Percentiles rank a stretch among this genome's conserved stretches.
These are phyloP conservation scores for Meganola albula DNA, from an alignment of 2,888 invertebrate genomes.

Conservation along the genomic window DNA sequence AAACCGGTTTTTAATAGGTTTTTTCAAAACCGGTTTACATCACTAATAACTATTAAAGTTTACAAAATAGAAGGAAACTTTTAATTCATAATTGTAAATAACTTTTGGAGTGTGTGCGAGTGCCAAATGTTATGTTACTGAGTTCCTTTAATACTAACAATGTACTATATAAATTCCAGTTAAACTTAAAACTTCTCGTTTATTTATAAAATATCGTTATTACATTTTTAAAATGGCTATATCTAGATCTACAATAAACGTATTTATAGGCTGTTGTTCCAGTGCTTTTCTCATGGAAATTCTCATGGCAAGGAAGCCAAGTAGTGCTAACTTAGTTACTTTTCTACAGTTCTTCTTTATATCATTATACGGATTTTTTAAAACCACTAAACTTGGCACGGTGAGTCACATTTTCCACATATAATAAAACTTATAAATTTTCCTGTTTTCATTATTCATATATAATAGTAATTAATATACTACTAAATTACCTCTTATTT, in stretches of 20 bases:
- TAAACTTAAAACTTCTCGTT: no score
- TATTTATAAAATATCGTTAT: no score
- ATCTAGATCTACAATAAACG: slow-evolving; percentile 40
- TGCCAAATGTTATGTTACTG: no score
- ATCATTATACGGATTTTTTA: slow-evolving; percentile 52
- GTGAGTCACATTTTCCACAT: slow-evolving; percentile 38
- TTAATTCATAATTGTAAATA: no score
- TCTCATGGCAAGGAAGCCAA: slow-evolving; percentile 52
- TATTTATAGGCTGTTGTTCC: slow-evolving; percentile 58
- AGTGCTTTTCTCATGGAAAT: slow-evolving; percentile 69
- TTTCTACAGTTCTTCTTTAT: slow-evolving; percentile 65
- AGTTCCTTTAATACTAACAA: no score
- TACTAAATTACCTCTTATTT: no score
- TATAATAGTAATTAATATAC: slow-evolving; percentile 1
- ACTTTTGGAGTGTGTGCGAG: no score
- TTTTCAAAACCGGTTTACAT: no score
- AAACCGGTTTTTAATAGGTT: no score
- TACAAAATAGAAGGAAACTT: no score
- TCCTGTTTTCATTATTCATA: neutral
- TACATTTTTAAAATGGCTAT: slow-evolving; percentile 34
- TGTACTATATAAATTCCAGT: no score
- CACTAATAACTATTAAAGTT: no score
- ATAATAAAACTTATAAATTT: neutral
- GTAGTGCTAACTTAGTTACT: slow-evolving; percentile 60
- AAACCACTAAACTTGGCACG: slow-evolving; percentile 49